phyloP scores from a whole-genome alignment of 1,140 invertebrate genomes.

The Saxidomus purpurata region DNA sequence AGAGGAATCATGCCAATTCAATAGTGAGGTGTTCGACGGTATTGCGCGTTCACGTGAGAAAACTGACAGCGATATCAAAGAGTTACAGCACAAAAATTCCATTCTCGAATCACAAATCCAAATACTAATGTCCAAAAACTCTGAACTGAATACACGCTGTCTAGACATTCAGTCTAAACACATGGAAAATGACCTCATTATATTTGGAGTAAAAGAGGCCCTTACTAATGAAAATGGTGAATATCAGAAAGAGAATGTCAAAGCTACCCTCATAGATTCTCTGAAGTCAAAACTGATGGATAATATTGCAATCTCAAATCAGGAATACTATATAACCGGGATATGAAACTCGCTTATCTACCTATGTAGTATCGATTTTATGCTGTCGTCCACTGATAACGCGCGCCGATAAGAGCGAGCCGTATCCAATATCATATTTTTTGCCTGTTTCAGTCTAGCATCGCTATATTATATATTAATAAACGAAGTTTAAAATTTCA shows the following conservation, averaged over 20 bases:
- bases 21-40: neutral
- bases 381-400: too few relatives aligned
- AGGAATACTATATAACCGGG: too few relatives aligned
- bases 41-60: neutral
- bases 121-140: neutral
- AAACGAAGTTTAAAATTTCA: too few relatives aligned
- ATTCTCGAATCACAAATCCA: neutral
- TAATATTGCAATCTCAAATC: neutral
- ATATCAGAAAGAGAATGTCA: neutral
- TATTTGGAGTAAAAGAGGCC: constrained; percentile 6
- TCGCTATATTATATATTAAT: too few relatives aligned
- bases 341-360: too few relatives aligned
- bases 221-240: neutral
- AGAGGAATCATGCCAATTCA: neutral
- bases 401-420: too few relatives aligned
- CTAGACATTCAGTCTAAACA: neutral
- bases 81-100: neutral
- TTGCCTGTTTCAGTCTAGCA: too few relatives aligned
- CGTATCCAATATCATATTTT: too few relatives aligned
- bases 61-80: neutral
- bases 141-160: neutral
- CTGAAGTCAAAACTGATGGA: neutral
- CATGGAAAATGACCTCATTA: constrained; percentile 17
- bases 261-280: neutral
- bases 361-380: too few relatives aligned